These are phyloP conservation scores for Sarcophaga caerulescens DNA, from an alignment of 2,888 invertebrate species.

Conservation along the genomic window DNA sequence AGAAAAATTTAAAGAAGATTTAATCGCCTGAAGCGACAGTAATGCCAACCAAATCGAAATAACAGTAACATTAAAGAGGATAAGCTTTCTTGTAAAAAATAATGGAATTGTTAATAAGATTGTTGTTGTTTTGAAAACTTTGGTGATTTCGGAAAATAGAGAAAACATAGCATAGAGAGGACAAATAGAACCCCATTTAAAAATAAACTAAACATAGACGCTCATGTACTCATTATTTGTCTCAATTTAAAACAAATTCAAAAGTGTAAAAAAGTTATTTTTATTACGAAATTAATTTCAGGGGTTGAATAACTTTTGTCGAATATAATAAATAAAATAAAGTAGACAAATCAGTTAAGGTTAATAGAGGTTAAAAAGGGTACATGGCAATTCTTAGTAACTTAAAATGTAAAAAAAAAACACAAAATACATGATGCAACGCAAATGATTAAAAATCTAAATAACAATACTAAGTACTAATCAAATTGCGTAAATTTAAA, in stretches of 20 bases:
- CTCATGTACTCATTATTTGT: background rate
- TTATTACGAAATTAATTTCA: conserved; percentile 56
- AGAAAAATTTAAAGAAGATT: too few species aligned
- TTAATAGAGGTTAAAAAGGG: conserved; percentile 7
- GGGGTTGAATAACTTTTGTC: conserved; percentile 47
- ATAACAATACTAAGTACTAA: conserved; percentile 3
- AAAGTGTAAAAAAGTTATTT: conserved; percentile 54
- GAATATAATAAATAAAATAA: conserved; percentile 1
- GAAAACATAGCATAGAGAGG: conserved; percentile 23
- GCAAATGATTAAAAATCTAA: conserved; percentile 12
- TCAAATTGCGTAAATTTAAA: background rate
- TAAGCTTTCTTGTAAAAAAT: background rate
- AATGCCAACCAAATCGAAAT: too few species aligned
- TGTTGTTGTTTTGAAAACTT: conserved; percentile 31
- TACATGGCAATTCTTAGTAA: background rate
- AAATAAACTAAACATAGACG: conserved; percentile 24
- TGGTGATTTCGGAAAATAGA: conserved; percentile 35
- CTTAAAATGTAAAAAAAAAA: background rate
- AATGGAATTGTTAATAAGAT: background rate
- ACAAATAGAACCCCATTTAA: background rate
- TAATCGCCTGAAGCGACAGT: too few species aligned
- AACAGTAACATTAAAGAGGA: too few species aligned
- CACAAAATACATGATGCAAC: background rate
- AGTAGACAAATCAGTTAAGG: background rate
- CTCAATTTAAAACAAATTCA: conserved; percentile 52